These are phyloP conservation scores for Tachysurus fulvidraco DNA, from an alignment of 2,113 vertebrate genomes.

Conservation along the genomic window DNA sequence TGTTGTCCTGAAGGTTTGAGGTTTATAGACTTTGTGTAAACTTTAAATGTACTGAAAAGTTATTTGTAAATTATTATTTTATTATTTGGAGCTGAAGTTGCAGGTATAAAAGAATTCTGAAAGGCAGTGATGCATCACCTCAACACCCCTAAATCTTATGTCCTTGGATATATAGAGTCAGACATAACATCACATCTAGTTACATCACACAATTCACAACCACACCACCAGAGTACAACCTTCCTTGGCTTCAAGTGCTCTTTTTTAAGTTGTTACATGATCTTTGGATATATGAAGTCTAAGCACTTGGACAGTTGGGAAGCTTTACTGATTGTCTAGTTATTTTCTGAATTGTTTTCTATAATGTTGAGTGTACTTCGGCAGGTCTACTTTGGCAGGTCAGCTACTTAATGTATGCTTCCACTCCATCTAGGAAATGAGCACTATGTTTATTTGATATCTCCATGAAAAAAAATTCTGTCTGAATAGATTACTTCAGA, in stretches of 20 bases:
- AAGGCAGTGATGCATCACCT: neutral
- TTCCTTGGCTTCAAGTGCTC: neutral
- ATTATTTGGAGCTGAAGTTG: too few species aligned
- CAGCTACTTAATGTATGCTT: too few species aligned
- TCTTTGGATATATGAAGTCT: neutral
- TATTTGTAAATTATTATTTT: too few species aligned
- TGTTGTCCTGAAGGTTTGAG: too few species aligned
- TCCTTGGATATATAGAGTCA: neutral
- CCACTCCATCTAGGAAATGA: too few species aligned
- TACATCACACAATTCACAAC: neutral
- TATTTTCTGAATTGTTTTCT: neutral
- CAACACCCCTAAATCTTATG: neutral
- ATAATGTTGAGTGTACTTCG: neutral
- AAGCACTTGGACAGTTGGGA: neutral
- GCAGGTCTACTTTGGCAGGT: neutral
- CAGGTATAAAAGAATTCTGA: neutral
- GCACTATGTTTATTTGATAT: too few species aligned
- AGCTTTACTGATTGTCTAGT: neutral
- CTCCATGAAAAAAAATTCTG: neutral
- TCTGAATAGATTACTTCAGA: too few species aligned
- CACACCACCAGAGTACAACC: neutral
- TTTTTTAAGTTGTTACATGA: neutral
- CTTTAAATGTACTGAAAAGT: too few species aligned
- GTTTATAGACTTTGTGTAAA: too few species aligned
- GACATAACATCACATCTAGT: neutral